Evolutionary conservation across 2,113 vertebrate species (phyloP), one percentile per base, ranked within the genome.

Genomic region (Equus quagga): DNA sequence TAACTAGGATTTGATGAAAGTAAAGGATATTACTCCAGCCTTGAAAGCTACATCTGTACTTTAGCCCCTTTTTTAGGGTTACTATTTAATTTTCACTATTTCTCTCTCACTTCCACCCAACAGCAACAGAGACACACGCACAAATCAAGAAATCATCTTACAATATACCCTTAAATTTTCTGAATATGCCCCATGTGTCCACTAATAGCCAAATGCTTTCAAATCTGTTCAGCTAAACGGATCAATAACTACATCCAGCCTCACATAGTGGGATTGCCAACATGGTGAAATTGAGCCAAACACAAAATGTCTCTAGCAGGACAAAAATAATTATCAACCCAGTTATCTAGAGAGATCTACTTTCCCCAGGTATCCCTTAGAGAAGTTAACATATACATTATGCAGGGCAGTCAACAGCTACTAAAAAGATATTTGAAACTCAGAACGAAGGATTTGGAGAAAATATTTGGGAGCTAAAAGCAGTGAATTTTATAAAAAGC

Each of bases 141-240:
- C 44, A 91, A 96, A 94, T 96, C 87, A 97, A 93, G 93, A 96
- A 97, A 98, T 92, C 58, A 94, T 97, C 86, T 96, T 92, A 97
- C 26, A 97, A 82, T 96, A 96, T 92, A 97, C 65, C 21, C 96
- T 98, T 97, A 97, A 72, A 96, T 95, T 97, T 97, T 98, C 92
- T 96, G 86, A 97, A 96, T 95, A 86, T 97, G 83, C 80, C 95
- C 95, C 97, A 98, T 95, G 97, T 98, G 97, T 98, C 97, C 98
- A 98, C 97, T 98, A 98, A 98, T 97, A 98, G 92, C 96, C 97
- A 98, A 98, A 98, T 98, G 98, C 97, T 98, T 98, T 98, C 90
- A 98, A 98, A 98, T 98, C 98, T 98, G 98, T 98, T 98, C 97
- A 98, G 97, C 92, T 97, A 97, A 98, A 96, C 96, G 95, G 97